These are phyloP conservation scores for Platysteira castanea DNA, from an alignment of 2,113 vertebrate species.

Conservation along the genomic window DNA sequence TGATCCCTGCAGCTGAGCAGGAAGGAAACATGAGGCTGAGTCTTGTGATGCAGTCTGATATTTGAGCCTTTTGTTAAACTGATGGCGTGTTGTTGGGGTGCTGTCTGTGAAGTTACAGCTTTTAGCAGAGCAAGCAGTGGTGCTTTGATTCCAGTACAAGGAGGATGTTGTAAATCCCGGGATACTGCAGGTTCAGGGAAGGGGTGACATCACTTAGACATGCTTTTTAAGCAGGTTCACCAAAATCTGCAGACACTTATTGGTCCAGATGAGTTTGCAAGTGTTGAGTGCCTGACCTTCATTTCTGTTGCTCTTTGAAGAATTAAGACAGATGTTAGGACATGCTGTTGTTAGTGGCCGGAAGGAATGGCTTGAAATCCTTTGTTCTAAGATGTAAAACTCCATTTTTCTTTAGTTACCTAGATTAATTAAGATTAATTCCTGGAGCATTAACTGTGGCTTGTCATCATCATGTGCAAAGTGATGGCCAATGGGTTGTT, in stretches of 20 bases:
- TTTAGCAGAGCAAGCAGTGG: slow-evolving; percentile 15
- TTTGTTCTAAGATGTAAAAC: neutral
- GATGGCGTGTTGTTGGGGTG: neutral
- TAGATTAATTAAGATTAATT: neutral
- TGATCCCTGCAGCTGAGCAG: neutral
- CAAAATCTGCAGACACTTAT: slow-evolving; percentile 1
- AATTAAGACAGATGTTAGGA: neutral
- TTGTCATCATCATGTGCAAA: neutral
- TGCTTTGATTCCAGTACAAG: slow-evolving; percentile 53
- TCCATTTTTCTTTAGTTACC: neutral
- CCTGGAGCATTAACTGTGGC: neutral
- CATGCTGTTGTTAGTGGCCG: neutral
- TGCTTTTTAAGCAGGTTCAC: slow-evolving; percentile 6
- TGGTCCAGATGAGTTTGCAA: slow-evolving; percentile 40
- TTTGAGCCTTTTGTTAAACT: slow-evolving; percentile 31
- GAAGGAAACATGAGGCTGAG: neutral
- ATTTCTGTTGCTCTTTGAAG: slow-evolving; percentile 9
- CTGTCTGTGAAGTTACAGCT: slow-evolving; percentile 12
- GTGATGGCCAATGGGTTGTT: neutral
- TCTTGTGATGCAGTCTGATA: neutral
- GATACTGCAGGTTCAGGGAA: slow-evolving; percentile 7
- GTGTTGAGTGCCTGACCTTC: neutral
- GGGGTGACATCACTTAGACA: slow-evolving; percentile 32
- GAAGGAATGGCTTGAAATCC: neutral
- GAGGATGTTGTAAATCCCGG: slow-evolving; percentile 44